phyloP scores from a whole-genome alignment of 92 coral and sea anemone genomes.

The Porites evermanni region DNA sequence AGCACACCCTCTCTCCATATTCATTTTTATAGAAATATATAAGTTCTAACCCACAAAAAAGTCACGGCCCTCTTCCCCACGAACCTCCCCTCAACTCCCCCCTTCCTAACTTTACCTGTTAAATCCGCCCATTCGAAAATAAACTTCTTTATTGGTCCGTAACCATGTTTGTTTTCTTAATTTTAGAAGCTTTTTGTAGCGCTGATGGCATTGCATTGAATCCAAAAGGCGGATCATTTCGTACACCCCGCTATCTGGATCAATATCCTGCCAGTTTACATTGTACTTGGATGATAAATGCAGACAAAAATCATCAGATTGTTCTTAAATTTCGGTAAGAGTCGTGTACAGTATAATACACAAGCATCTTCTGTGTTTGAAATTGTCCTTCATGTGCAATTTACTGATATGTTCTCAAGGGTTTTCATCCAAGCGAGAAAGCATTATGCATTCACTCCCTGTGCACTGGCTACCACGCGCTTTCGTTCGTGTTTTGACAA shows the following conservation, averaged over 20 bases:
- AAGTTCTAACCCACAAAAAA: too few species aligned
- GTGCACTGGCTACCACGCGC: neutral
- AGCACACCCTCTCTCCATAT: too few species aligned
- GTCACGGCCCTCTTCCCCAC: too few species aligned
- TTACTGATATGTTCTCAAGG: neutral
- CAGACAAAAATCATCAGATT: conserved; percentile 41
- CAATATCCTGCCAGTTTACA: conserved; percentile 65
- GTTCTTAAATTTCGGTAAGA: conserved; percentile 66
- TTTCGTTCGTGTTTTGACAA: too few species aligned
- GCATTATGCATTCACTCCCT: neutral
- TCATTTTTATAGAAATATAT: too few species aligned
- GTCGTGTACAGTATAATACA: neutral
- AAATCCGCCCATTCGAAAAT: too few species aligned
- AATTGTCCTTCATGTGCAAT: neutral
- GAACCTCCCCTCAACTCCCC: too few species aligned
- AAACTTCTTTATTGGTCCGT: neutral
- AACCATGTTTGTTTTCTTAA: neutral
- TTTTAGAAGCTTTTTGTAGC: conserved; percentile 29
- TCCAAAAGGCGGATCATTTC: conserved; percentile 45
- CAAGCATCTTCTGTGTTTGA: neutral
- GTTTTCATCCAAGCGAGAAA: neutral
- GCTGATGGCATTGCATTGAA: conserved; percentile 24
- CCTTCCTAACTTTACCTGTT: too few species aligned
- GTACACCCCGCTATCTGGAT: conserved; percentile 68
- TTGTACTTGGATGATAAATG: conserved; percentile 81